These are phyloP conservation scores for Leucophenga maculata DNA, from an alignment of 2,888 invertebrate genomes.

Conservation along the genomic window DNA sequence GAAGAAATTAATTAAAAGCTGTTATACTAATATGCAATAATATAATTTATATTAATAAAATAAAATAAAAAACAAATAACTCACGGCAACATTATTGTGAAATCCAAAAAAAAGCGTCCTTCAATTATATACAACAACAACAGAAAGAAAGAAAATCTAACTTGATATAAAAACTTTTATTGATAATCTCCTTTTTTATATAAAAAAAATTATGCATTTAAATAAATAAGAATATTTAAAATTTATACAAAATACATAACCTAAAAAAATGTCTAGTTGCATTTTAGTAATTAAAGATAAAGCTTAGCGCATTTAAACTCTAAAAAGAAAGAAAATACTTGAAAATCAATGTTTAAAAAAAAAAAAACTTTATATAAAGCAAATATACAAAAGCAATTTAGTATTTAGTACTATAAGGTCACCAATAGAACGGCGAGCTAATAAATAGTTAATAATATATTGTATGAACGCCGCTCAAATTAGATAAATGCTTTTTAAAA, in stretches of 20 bases:
- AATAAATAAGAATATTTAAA: too few species aligned
- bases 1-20: background rate
- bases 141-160: background rate
- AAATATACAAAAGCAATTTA: conserved; percentile 10
- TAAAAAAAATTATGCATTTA: background rate
- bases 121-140: conserved; percentile 21
- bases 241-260: conserved; percentile 7
- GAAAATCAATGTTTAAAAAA: conserved; percentile 6
- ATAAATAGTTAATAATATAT: background rate
- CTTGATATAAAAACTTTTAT: background rate
- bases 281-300: background rate
- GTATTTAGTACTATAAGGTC: conserved; percentile 2
- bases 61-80: conserved; percentile 24
- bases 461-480: conserved; percentile 2
- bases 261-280: background rate
- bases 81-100: background rate
- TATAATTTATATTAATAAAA: conserved; percentile 7
- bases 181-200: background rate
- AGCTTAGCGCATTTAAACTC: background rate
- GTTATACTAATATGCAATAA: conserved; percentile 13
- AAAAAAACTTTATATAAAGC: background rate
- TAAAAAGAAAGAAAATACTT: background rate
- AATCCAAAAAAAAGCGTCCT: conserved; percentile 16
- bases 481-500: conserved; percentile 17
- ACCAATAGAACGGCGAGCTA: background rate